Percentiles rank a stretch among this genome's conserved stretches.
Evolutionary conservation across 2,113 vertebrate genomes (phyloP).

Genomic region (Regulus satrapa): DNA sequence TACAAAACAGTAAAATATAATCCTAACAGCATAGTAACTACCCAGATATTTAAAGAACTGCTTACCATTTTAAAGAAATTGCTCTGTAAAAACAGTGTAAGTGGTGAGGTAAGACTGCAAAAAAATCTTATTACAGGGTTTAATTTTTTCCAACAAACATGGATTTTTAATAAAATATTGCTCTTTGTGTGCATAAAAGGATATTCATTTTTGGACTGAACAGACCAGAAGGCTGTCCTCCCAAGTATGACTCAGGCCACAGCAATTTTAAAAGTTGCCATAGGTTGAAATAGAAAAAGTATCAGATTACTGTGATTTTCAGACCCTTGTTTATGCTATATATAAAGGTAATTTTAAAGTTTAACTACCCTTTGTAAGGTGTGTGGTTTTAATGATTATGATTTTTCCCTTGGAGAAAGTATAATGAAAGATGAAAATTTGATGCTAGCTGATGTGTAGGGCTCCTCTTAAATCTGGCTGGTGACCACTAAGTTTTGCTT

Average conservation of each 20-base stretch:
- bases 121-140: background rate
- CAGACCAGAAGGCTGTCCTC: background rate
- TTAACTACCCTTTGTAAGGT: background rate
- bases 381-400: background rate
- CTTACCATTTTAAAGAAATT: background rate
- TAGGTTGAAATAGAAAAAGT: background rate
- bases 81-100: background rate
- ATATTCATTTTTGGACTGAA: background rate
- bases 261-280: background rate
- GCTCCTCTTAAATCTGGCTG: background rate
- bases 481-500: background rate
- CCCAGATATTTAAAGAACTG: background rate
- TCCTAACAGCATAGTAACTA: background rate
- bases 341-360: background rate
- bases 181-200: background rate
- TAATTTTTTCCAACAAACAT: background rate
- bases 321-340: background rate
- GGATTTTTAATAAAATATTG: background rate
- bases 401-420: background rate
- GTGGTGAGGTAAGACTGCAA: background rate
- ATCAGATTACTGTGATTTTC: background rate
- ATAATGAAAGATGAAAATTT: background rate
- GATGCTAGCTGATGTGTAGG: background rate
- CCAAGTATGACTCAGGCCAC: background rate
- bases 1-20: background rate